phyloP scores from a whole-genome alignment of 2,113 vertebrate species.

The Phyllostomus discolor region DNA sequence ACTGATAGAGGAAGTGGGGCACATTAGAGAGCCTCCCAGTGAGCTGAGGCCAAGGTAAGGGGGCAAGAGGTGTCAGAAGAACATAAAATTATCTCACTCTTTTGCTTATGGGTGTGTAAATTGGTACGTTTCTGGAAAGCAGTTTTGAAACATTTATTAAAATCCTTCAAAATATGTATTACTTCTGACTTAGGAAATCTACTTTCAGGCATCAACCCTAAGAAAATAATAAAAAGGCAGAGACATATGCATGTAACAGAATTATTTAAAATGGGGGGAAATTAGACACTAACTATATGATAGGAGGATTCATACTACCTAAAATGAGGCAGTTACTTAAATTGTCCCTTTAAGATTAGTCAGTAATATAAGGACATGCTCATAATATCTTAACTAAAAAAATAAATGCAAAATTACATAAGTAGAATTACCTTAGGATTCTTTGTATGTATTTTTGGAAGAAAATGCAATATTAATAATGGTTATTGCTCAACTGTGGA shows the following conservation, averaged over 20 bases:
- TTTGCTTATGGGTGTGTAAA: neutral
- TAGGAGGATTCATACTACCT: neutral
- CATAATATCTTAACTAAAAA: neutral
- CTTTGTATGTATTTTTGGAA: neutral
- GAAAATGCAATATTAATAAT: neutral
- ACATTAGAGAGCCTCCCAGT: neutral
- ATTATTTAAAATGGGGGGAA: neutral
- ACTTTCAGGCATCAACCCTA: neutral
- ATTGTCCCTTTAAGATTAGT: neutral
- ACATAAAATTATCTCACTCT: neutral
- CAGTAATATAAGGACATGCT: neutral
- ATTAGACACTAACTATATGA: neutral
- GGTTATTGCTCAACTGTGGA: neutral
- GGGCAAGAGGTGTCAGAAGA: neutral
- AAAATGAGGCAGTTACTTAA: neutral
- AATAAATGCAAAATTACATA: neutral
- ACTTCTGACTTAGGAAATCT: neutral
- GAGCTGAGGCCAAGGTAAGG: neutral
- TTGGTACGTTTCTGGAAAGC: neutral
- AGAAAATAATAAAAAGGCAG: neutral
- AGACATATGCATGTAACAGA: neutral
- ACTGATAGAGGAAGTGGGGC: neutral
- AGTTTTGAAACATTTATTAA: neutral
- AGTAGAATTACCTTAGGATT: neutral
- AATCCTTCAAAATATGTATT: constrained; percentile 17